phyloP scores from a whole-genome alignment of 2,797 vertebrate genomes.

The Microctenopoma stevenorrisi region DNA sequence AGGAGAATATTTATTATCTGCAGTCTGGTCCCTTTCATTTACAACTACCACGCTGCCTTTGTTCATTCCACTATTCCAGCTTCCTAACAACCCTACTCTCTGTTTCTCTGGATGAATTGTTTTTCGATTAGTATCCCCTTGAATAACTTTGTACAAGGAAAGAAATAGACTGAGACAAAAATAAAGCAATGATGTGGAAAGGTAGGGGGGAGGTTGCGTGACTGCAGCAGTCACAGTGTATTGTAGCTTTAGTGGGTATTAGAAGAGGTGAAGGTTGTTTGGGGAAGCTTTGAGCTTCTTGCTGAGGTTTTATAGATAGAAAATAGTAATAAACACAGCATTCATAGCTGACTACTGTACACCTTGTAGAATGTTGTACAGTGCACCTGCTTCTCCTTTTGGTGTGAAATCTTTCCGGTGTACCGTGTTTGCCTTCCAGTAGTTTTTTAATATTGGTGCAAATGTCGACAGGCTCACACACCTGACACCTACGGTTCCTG shows the following conservation, averaged over 20 bases:
- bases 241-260: conserved; percentile 18
- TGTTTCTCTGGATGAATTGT: neutral
- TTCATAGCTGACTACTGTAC: conserved; percentile 6
- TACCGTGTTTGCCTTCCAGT: conserved; percentile 4
- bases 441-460: conserved; percentile 21
- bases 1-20: conserved; percentile 31
- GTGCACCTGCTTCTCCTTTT: conserved; percentile 29
- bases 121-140: neutral
- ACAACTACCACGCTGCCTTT: conserved; percentile 42
- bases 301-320: conserved; percentile 10
- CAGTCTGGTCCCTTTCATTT: conserved; percentile 48
- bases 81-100: conserved; percentile 6
- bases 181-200: conserved; percentile 10
- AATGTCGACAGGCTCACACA: conserved; percentile 31
- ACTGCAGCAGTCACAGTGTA: neutral
- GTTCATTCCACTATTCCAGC: conserved; percentile 11
- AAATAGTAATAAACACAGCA: conserved; percentile 1
- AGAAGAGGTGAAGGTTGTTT: conserved; percentile 10
- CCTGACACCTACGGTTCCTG: conserved; percentile 38
- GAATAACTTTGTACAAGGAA: neutral
- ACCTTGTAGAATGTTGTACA: conserved; percentile 1
- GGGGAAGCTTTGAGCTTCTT: conserved; percentile 17
- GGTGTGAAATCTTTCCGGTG: conserved; percentile 14
- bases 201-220: conserved; percentile 5
- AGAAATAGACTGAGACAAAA: conserved; percentile 2